A percentile compares a stretch with the other conserved stretches of the same genome.
Conservation (phyloP, 2,113 vertebrate species). For the Cromileptes altivelis region DNA sequence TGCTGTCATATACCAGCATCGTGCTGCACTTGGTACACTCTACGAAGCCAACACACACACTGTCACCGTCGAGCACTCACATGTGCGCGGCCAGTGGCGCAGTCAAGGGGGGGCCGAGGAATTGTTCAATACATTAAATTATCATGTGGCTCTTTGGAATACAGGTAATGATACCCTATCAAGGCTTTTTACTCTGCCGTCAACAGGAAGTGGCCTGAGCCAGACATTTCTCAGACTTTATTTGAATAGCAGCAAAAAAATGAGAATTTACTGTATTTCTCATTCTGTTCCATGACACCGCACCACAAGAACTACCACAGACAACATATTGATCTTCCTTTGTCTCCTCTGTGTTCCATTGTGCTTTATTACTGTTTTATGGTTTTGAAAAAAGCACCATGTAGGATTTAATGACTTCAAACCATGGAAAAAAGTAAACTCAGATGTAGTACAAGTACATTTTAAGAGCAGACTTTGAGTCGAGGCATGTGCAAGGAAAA, state of each 20-base stretch:
- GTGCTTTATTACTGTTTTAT: neutral
- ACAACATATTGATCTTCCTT: neutral
- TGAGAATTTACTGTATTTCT: too few species aligned
- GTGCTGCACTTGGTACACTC: too few species aligned
- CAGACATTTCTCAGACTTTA: too few species aligned
- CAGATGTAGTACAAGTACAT: neutral
- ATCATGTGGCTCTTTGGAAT: neutral
- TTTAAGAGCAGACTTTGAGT: neutral
- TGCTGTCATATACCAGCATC: too few species aligned
- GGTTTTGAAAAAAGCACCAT: neutral
- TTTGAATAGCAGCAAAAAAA: too few species aligned
- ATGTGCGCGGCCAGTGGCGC: too few species aligned
- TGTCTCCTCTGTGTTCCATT: neutral
- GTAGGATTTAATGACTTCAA: neutral
- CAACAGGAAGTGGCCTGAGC: too few species aligned
- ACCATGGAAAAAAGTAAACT: conserved; percentile 4
- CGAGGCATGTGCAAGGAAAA: neutral
- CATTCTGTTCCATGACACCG: too few species aligned
- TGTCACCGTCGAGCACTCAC: too few species aligned
- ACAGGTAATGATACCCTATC: too few species aligned
- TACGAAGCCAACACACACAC: too few species aligned
- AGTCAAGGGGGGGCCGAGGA: neutral
- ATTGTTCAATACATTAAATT: neutral
- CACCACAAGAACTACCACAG: neutral
- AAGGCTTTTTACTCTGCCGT: too few species aligned